Evolutionary conservation across 2,888 invertebrate genomes (phyloP).

Genomic region (Aleiodes leptofemur): DNA sequence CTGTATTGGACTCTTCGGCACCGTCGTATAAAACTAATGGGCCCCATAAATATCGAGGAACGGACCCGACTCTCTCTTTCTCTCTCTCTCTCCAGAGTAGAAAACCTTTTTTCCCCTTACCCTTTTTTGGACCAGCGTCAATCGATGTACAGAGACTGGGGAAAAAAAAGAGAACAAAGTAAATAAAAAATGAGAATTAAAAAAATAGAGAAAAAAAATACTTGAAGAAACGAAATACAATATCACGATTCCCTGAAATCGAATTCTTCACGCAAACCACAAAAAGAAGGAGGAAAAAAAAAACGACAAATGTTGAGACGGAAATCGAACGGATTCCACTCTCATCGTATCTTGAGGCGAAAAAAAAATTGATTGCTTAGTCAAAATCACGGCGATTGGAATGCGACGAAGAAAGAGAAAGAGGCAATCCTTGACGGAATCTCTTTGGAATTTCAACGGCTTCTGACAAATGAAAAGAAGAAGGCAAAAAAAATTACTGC

Average conservation of each 20-base stretch:
- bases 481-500: conserved; percentile 22
- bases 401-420: conserved; percentile 30
- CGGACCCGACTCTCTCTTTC: conserved; percentile 3
- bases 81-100: conserved; percentile 30
- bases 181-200: neutral
- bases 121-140: conserved; percentile 9
- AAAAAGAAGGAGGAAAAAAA: neutral
- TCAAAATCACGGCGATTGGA: conserved; percentile 44
- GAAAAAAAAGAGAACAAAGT: neutral
- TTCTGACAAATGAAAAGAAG: conserved; percentile 30
- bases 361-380: conserved; percentile 46
- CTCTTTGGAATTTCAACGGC: conserved; percentile 39
- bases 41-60: conserved; percentile 51
- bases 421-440: conserved; percentile 30
- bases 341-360: conserved; percentile 30
- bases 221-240: conserved; percentile 32
- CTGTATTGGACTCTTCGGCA: conserved; percentile 48
- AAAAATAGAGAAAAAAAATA: conserved; percentile 14
- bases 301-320: conserved; percentile 19
- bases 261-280: conserved; percentile 24
- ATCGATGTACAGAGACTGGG: neutral
- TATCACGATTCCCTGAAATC: conserved; percentile 34
- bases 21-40: conserved; percentile 55
- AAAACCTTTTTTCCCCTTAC: conserved; percentile 28
- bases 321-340: conserved; percentile 40